These are phyloP conservation scores for Gallinago jamesoni DNA, from an alignment of 2,113 vertebrate species.

Conservation along the genomic window DNA sequence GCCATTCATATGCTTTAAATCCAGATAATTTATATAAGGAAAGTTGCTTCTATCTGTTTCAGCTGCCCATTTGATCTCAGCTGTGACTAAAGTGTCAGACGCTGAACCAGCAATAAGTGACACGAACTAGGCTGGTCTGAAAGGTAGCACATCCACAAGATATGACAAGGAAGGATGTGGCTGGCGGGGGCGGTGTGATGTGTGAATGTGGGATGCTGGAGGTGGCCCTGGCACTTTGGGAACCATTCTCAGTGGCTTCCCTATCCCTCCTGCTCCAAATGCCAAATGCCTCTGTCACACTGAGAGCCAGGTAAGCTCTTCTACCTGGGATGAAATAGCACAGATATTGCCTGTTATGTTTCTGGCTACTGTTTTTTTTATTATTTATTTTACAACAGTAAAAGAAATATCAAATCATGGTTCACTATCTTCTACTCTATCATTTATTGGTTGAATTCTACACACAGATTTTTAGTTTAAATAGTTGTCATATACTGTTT, in stretches of 20 bases:
- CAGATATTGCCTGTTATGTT: background rate
- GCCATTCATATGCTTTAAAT: background rate
- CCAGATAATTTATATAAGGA: background rate
- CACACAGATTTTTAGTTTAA: background rate
- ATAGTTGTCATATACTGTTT: background rate
- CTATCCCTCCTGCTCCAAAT: background rate
- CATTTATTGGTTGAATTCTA: background rate
- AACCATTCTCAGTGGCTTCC: background rate
- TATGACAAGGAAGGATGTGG: background rate
- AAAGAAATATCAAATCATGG: background rate
- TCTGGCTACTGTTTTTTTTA: background rate
- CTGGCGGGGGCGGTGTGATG: background rate
- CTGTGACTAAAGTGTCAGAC: background rate
- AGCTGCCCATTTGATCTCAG: background rate
- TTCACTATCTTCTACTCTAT: background rate
- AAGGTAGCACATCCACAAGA: background rate
- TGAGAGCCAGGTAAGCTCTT: background rate
- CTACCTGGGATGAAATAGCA: background rate
- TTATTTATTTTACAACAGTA: background rate
- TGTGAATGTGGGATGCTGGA: background rate
- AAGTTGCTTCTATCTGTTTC: background rate
- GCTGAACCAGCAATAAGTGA: background rate
- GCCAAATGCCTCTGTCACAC: background rate
- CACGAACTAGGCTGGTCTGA: rapidly evolving
- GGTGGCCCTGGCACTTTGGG: background rate